Base-by-base conservation (phyloP, 1,140 invertebrate genomes). In the Bombus ignitus region DNA sequence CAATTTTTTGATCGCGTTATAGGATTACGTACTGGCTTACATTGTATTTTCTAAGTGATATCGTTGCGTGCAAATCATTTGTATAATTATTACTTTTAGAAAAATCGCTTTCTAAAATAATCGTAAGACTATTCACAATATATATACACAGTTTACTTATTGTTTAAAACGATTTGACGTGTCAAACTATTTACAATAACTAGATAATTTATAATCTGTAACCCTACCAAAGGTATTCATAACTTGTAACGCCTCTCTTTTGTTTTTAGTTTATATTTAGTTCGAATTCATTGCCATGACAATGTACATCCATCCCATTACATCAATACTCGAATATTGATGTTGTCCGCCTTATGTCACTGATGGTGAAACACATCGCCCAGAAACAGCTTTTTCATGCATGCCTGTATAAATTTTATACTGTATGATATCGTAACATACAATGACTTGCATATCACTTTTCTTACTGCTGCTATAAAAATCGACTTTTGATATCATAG, bases 161-260 rank as follows among this genome's bases (percentile, higher is more conserved):
- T 22, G 18, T 22, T 53, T 53, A 53, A 53, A 6, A 22, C 22
- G 73, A 75, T 78, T 42, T 13, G 5, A 78, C 12, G n/a, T 12
- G 12, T 59, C 0, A 37, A 53, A 72, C 71, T 35, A 32, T 28
- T 25, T 39, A 59, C 32, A 22, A 32, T 65, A 65, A 65, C 28
- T 37, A 47, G 35, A 39, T 28, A 39, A 39, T 72, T 83, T 83
- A 83, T 28, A 47, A 65, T 47, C 72, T 15, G 25, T n/a, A 39
- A 4, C 13, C 8, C 8, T 10, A 65, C 35, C 71, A 65, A 57
- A 35, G 22, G 25, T 32, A 62, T 75, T 73, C 72, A 83, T 75
- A 83, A 83, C 53, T 83, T 42, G 59, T 44, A 59, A 75, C 81
- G 28, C 57, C 59, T 74, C 70, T 39, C 35, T 66, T 32, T n/a